Percentiles rank a stretch among this genome's conserved stretches.
These are phyloP conservation scores for Sitobion miscanthi DNA, from an alignment of 1,140 invertebrate genomes.

Conservation along the genomic window DNA sequence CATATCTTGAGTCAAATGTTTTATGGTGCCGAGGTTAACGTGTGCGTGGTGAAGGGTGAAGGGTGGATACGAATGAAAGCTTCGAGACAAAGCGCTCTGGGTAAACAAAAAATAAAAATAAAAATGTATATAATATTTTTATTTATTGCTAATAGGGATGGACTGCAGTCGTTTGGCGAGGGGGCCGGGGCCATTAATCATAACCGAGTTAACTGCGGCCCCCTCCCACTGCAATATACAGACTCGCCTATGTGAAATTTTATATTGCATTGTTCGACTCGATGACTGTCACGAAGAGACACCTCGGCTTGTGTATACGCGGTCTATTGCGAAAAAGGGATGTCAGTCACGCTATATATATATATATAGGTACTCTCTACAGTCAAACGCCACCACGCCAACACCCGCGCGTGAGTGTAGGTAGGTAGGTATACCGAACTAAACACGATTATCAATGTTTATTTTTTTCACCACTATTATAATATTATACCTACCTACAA, in stretches of 20 bases:
- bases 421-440: not conserved
- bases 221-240: not conserved
- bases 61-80: constrained; percentile 56
- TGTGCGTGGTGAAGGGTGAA: constrained; percentile 22
- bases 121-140: constrained; percentile 44
- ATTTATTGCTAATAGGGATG: constrained; percentile 57
- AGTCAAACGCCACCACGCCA: not conserved
- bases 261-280: constrained; percentile 47
- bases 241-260: constrained; percentile 46
- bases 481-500: not conserved
- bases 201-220: constrained; percentile 50
- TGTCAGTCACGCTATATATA: constrained; percentile 44
- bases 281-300: constrained; percentile 56
- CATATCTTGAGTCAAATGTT: constrained; percentile 40
- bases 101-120: constrained; percentile 44
- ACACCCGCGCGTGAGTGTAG: not conserved
- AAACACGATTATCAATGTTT: constrained; percentile 3
- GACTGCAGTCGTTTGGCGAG: constrained; percentile 41
- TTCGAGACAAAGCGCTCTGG: constrained; percentile 32
- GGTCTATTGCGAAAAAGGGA: constrained; percentile 46
- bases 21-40: constrained; percentile 53
- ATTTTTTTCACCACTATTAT: not conserved
- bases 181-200: constrained; percentile 48
- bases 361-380: not conserved
- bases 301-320: constrained; percentile 38